phyloP scores from a whole-genome alignment of 1,140 invertebrate genomes.

The Tetranychus cinnabarinus region DNA sequence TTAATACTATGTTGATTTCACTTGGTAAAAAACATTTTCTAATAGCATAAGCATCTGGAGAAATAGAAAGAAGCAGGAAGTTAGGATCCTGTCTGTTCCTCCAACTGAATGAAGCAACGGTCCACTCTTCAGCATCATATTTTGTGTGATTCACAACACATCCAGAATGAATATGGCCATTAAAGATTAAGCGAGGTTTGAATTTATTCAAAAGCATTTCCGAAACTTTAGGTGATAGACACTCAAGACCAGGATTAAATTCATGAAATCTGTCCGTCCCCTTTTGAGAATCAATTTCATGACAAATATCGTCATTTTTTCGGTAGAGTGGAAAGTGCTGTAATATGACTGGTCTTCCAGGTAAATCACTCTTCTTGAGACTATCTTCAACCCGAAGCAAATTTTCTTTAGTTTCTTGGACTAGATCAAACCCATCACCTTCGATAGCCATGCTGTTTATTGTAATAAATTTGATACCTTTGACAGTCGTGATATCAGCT shows the following conservation, averaged over 20 bases:
- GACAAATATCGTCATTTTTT: slow-evolving; percentile 54
- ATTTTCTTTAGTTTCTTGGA: slow-evolving; percentile 41
- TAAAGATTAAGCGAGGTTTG: slow-evolving; percentile 52
- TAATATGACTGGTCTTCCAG: slow-evolving; percentile 14
- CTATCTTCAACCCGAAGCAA: slow-evolving; percentile 34
- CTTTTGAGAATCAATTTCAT: slow-evolving; percentile 52
- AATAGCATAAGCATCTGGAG: not conserved
- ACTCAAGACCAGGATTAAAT: slow-evolving; percentile 59
- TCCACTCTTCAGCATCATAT: slow-evolving; percentile 29
- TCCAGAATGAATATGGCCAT: slow-evolving; percentile 47
- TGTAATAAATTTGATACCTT: slow-evolving; percentile 53
- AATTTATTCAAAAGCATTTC: slow-evolving; percentile 18
- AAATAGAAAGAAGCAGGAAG: slow-evolving; percentile 37
- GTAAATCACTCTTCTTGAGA: not conserved
- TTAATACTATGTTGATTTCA: slow-evolving; percentile 2
- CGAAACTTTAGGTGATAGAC: slow-evolving; percentile 58
- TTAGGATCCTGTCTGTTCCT: slow-evolving; percentile 74
- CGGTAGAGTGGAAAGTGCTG: slow-evolving; percentile 82
- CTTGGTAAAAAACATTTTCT: slow-evolving; percentile 8
- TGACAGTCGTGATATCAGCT: slow-evolving; percentile 42
- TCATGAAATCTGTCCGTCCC: slow-evolving; percentile 28
- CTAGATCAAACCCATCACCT: slow-evolving; percentile 70
- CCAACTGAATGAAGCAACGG: slow-evolving; percentile 84
- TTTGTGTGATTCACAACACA: slow-evolving; percentile 32
- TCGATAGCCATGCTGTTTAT: slow-evolving; percentile 93